Conservation (phyloP, 2,888 invertebrate genomes). For the Idaea straminata region DNA sequence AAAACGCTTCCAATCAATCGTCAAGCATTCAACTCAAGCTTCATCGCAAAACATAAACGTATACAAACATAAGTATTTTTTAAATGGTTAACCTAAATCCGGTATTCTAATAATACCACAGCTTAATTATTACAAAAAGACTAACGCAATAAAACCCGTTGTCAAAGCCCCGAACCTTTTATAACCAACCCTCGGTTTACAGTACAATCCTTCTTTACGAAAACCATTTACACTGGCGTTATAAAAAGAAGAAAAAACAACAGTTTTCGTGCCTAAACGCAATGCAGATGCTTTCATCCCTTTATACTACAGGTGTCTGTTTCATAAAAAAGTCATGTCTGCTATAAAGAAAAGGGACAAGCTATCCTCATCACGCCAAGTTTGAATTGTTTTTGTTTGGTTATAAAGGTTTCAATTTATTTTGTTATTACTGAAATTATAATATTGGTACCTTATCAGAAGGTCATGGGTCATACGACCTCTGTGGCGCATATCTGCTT, state of each 20-base stretch:
- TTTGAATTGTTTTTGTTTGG: background rate
- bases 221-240: background rate
- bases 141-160: background rate
- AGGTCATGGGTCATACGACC: background rate
- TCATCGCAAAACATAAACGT: conserved; percentile 37
- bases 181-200: background rate
- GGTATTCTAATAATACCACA: background rate
- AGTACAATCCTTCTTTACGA: background rate
- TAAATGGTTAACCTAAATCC: conserved; percentile 10
- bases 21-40: too few species aligned
- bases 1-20: too few species aligned
- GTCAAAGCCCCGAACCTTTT: background rate
- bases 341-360: conserved; percentile 37
- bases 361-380: conserved; percentile 4
- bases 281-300: background rate
- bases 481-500: background rate
- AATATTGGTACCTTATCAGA: background rate
- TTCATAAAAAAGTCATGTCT: conserved; percentile 40
- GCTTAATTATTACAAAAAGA: background rate
- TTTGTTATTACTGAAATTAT: conserved; percentile 9
- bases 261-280: background rate
- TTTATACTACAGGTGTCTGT: conserved; percentile 29
- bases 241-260: background rate
- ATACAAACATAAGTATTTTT: conserved; percentile 39
- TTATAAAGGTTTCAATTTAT: conserved; percentile 25